These are phyloP conservation scores for Heliconius sara DNA, from an alignment of 2,888 invertebrate genomes.

Conservation along the genomic window DNA sequence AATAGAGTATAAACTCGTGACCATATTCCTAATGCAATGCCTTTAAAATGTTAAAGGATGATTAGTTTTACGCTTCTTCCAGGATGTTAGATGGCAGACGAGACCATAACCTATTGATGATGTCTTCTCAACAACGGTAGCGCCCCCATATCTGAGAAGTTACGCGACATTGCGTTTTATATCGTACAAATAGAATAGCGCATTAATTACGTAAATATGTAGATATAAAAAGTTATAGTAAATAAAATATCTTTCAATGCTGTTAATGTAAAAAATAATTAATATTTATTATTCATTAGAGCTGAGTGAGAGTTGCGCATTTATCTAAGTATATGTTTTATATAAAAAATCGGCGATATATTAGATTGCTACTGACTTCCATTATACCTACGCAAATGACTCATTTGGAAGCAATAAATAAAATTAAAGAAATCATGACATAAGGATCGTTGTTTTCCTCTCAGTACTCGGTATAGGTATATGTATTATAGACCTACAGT, in stretches of 20 bases:
- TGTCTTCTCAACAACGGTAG: conserved; percentile 8
- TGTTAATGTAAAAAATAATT: neutral
- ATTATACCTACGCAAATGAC: neutral
- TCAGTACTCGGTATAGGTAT: neutral
- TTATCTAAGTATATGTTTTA: neutral
- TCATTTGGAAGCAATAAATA: conserved; percentile 1
- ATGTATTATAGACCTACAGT: no score
- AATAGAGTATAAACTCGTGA: no score
- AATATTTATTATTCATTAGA: neutral
- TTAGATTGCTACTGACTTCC: neutral
- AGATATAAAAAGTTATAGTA: neutral
- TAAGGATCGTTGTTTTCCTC: neutral
- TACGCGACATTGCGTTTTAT: conserved; percentile 23
- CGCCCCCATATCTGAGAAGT: conserved; percentile 4
- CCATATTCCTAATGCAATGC: no score
- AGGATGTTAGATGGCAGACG: no score
- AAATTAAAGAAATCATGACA: neutral
- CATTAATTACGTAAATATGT: conserved; percentile 14
- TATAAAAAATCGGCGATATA: conserved; percentile 1
- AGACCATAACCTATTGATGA: neutral
- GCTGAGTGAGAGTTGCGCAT: neutral
- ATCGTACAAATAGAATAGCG: neutral
- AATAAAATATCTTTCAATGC: neutral
- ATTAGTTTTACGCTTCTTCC: no score
- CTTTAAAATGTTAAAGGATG: no score